Conservation (phyloP, 2,888 invertebrate species). For the Mycogona germanica region DNA sequence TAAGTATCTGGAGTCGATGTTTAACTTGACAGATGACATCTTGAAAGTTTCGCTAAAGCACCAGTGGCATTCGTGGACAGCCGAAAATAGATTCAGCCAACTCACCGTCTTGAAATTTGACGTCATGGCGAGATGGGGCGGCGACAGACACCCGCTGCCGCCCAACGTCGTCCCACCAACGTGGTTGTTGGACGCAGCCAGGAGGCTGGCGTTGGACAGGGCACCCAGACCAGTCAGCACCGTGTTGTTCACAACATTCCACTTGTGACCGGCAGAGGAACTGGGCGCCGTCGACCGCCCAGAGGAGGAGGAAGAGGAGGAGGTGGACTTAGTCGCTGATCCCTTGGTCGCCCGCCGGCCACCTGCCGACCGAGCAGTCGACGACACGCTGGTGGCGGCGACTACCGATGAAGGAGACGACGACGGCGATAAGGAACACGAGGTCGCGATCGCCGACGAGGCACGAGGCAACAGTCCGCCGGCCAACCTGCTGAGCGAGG, state of each 20-base stretch:
- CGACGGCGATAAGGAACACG: neutral
- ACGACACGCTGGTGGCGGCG: neutral
- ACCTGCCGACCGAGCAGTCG: neutral
- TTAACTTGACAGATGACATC: too few relatives aligned
- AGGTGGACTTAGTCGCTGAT: conserved; percentile 7
- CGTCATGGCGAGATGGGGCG: too few relatives aligned
- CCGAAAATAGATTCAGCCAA: too few relatives aligned
- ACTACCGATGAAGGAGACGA: conserved; percentile 2
- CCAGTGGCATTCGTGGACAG: too few relatives aligned
- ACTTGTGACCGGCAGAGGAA: neutral
- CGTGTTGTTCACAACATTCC: conserved; percentile 17
- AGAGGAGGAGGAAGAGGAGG: conserved; percentile 1
- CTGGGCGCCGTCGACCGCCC: conserved; percentile 2
- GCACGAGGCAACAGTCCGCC: too few relatives aligned
- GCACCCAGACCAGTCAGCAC: conserved; percentile 18
- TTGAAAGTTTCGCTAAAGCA: too few relatives aligned
- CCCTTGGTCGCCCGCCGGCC: conserved; percentile 3
- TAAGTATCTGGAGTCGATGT: too few relatives aligned
- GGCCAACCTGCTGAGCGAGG: too few relatives aligned
- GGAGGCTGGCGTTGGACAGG: conserved; percentile 15
- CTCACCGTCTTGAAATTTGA: too few relatives aligned
- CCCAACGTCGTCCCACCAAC: neutral
- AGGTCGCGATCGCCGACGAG: conserved; percentile 5
- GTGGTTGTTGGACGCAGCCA: conserved; percentile 9
- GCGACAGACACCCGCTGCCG: conserved; percentile 6